Percentiles rank a stretch among this genome's conserved stretches.
phyloP scores from a whole-genome alignment of 2,888 invertebrate species.

The Platycnemis pennipes region DNA sequence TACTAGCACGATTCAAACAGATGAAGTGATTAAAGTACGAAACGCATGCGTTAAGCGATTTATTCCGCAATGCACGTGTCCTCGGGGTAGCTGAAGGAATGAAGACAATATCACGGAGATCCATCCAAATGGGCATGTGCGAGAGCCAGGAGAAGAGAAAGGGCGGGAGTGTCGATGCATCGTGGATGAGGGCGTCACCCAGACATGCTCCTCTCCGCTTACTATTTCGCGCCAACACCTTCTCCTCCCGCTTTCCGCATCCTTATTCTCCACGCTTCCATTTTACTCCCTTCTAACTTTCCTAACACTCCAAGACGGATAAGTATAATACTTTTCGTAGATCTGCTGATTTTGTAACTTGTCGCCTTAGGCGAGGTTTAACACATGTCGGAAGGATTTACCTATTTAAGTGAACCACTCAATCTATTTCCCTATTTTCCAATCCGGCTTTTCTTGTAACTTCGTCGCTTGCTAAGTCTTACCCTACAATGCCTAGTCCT shows the following conservation, averaged over 20 bases:
- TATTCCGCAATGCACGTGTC: background rate
- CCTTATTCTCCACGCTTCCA: background rate
- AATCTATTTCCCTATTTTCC: no score
- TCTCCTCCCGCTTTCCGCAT: background rate
- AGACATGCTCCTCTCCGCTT: background rate
- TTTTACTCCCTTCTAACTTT: background rate
- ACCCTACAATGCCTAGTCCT: no score
- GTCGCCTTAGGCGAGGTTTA: no score
- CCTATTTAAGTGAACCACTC: no score
- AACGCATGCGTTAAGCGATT: background rate
- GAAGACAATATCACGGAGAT: constrained; percentile 10
- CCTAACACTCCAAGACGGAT: background rate
- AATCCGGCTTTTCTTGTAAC: no score
- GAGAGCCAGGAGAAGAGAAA: background rate
- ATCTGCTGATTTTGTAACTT: no score
- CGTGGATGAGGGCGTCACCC: constrained; percentile 38
- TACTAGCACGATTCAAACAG: background rate
- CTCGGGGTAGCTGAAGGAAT: background rate
- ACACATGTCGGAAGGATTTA: no score
- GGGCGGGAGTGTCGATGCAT: constrained; percentile 32
- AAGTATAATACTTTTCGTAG: no score
- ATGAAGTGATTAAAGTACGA: background rate
- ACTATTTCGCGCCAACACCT: background rate
- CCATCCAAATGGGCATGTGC: background rate
- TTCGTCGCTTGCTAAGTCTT: no score